phyloP scores from a whole-genome alignment of 2,113 vertebrate genomes.

The Myotis brandtii region DNA sequence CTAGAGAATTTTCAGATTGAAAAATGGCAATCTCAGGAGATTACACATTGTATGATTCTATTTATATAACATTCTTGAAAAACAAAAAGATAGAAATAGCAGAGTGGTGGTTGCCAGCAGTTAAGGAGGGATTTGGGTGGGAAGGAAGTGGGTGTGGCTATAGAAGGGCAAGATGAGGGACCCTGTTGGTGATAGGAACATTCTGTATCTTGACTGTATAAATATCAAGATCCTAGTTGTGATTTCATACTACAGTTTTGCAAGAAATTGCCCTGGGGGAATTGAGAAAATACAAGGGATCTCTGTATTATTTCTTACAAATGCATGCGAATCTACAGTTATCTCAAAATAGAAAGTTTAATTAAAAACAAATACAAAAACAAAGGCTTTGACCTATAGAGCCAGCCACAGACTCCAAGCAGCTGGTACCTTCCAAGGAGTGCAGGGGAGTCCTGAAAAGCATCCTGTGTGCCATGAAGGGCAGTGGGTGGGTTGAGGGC shows the following conservation, averaged over 20 bases:
- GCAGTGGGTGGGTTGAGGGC: not conserved
- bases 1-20: not conserved
- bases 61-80: not conserved
- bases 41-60: not conserved
- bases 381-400: not conserved
- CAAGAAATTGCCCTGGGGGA: not conserved
- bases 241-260: not conserved
- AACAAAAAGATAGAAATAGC: not conserved
- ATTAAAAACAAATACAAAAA: not conserved
- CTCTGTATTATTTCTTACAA: not conserved
- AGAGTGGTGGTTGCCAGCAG: not conserved
- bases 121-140: not conserved
- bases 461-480: rapidly evolving
- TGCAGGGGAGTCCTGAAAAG: not conserved
- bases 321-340: not conserved
- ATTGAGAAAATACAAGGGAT: not conserved
- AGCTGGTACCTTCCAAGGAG: too few relatives aligned
- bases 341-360: conserved; percentile 32
- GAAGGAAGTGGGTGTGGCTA: not conserved
- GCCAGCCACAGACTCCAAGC: not conserved
- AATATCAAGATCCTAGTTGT: not conserved
- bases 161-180: not conserved
- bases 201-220: not conserved
- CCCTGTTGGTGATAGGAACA: too few relatives aligned
- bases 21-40: not conserved